phyloP scores from a whole-genome alignment of 2,888 invertebrate species.

The Brachypalpus laphriformis region DNA sequence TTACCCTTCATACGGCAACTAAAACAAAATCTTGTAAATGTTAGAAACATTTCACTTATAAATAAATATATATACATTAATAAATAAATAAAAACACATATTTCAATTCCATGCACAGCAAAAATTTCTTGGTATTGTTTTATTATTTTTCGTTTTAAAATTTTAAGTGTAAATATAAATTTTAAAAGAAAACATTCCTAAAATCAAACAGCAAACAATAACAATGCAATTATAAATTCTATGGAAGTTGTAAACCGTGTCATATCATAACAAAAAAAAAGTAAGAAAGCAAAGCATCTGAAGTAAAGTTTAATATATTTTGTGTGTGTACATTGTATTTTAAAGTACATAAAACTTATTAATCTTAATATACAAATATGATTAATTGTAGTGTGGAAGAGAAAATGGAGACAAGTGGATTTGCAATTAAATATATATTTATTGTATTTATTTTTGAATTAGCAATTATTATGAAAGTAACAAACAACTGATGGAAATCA shows the following conservation, averaged over 20 bases:
- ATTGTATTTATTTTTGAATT: constrained; percentile 20
- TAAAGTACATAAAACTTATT: constrained; percentile 37
- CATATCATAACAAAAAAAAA: constrained; percentile 33
- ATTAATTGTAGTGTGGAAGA: neutral
- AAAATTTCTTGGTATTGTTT: constrained; percentile 41
- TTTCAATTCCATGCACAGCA: constrained; percentile 63
- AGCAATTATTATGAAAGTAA: neutral
- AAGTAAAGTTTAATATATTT: constrained; percentile 16
- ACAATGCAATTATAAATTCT: constrained; percentile 32
- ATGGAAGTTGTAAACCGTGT: constrained; percentile 45
- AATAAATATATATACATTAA: constrained; percentile 27
- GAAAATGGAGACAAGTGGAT: constrained; percentile 1
- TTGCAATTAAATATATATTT: constrained; percentile 19
- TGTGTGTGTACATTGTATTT: constrained; percentile 50
- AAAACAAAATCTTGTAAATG: constrained; percentile 11
- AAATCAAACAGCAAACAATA: constrained; percentile 12
- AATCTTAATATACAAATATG: constrained; percentile 24
- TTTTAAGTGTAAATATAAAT: constrained; percentile 62
- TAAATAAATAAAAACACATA: constrained; percentile 51
- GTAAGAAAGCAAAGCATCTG: neutral
- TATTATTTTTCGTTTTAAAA: constrained; percentile 15
- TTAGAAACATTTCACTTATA: constrained; percentile 29
- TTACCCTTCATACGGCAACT: constrained; percentile 69
- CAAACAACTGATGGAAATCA: neutral
- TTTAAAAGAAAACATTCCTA: neutral